Base-by-base conservation (phyloP, 2,113 vertebrate species). In the Apodemus sylvaticus region DNA sequence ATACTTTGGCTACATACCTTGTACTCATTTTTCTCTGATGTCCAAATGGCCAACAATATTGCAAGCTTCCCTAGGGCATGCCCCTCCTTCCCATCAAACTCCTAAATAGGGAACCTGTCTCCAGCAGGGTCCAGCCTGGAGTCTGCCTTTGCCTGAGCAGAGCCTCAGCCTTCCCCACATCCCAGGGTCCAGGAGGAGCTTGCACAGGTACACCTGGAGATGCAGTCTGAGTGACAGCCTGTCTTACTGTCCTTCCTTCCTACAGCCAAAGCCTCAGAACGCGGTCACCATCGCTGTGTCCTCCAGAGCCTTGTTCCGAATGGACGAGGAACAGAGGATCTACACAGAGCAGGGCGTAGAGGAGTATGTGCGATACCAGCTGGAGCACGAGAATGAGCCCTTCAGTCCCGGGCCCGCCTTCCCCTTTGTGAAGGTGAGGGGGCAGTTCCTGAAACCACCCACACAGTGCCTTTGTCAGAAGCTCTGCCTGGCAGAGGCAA, bases 231-330 rank as follows among this genome's bases (percentile, higher is more conserved):
- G 51, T 85, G n/a, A 94, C 7, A 0, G 6, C 1, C 1, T 29
- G 10, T 55, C 29, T 55, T 45, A 62, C 7, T 73, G 45, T n/a
- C 31, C 31, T 0, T n/a, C 31, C 31, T 0, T 70, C 0, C 19
- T 91, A 51, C 97, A 99, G 99, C 99, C 99, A 0, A 99, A 99
- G 78, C 99, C 99, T 0, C 98, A 99, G 97, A 99, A 99, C 0
- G 99, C 99, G 74, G 99, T 99, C 97, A 99, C 99, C 95, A 99
- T 99, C 0, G 99, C 99, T 0, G 99, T 99, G 97, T 99, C 99
- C 0, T 99, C 99, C 0, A 98, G 99, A 3, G 99, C 99, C 8
- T 98, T 99, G 55, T 99, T 99, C 98, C 99, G 99, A 97, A 99
- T 99, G 99, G 99, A 99, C 34, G 99, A 99, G 96, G 99, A 99